Percentiles rank a stretch among this genome's conserved stretches.
phyloP scores from a whole-genome alignment of 2,888 invertebrate species.

The Rhorus exstirpatorius region DNA sequence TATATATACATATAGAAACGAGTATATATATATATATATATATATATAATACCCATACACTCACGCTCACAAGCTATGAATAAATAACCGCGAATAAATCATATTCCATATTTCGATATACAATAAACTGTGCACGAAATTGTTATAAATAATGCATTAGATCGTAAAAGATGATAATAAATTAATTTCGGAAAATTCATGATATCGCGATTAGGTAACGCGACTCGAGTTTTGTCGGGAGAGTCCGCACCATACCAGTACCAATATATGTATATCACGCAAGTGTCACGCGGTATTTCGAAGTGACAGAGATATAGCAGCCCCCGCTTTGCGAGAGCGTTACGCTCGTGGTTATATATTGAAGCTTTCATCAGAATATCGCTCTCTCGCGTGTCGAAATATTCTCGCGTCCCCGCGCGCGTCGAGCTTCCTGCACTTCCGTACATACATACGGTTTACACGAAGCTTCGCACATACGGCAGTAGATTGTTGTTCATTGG shows the following conservation, averaged over 20 bases:
- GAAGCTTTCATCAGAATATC: slow-evolving; percentile 31
- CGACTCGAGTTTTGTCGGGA: slow-evolving; percentile 23
- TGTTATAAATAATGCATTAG: slow-evolving; percentile 53
- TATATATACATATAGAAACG: not conserved
- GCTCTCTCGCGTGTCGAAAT: slow-evolving; percentile 34
- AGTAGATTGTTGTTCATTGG: slow-evolving; percentile 13
- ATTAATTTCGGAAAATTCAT: slow-evolving; percentile 55
- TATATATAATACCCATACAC: not conserved
- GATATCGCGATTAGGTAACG: slow-evolving; percentile 26
- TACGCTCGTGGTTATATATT: slow-evolving; percentile 20
- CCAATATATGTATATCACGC: not conserved
- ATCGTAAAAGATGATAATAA: slow-evolving; percentile 54
- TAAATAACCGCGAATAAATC: slow-evolving; percentile 59
- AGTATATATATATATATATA: slow-evolving; percentile 1
- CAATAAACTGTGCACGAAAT: slow-evolving; percentile 35
- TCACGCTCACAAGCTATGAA: slow-evolving; percentile 36
- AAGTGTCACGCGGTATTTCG: slow-evolving; percentile 8
- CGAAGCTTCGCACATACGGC: not conserved
- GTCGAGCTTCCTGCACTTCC: slow-evolving; percentile 31
- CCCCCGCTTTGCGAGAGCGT: slow-evolving; percentile 14
- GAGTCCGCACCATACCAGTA: not conserved
- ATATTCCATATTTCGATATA: slow-evolving; percentile 31
- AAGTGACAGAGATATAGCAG: slow-evolving; percentile 27
- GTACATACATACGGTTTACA: slow-evolving; percentile 2
- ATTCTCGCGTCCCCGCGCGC: slow-evolving; percentile 49